Conservation (phyloP, 2,888 invertebrate species). For the Taenaris catops region DNA sequence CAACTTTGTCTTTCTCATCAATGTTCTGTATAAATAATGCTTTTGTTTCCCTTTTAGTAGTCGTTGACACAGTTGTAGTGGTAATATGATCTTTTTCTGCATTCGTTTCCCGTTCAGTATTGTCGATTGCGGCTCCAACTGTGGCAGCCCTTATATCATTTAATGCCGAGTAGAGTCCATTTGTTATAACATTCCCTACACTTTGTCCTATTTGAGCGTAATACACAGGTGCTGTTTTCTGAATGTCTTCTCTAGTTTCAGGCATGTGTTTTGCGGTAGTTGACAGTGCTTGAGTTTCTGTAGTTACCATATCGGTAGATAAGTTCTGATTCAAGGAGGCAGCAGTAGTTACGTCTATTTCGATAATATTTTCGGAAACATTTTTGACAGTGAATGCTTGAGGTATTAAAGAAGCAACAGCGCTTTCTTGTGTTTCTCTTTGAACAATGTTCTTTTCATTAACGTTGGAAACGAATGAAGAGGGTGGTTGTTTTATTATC, state of each 20-base stretch:
- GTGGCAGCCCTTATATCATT: conserved; percentile 82
- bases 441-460: conserved; percentile 52
- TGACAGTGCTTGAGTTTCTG: conserved; percentile 45
- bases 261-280: conserved; percentile 50
- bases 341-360: conserved; percentile 33
- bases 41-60: conserved; percentile 18
- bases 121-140: conserved; percentile 44
- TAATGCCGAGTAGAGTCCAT: conserved; percentile 78
- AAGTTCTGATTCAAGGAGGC: conserved; percentile 39
- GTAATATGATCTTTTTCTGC: conserved; percentile 31
- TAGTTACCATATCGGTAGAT: conserved; percentile 38
- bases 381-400: conserved; percentile 41
- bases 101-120: conserved; percentile 66
- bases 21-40: conserved; percentile 7
- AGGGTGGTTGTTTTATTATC: conserved; percentile 39
- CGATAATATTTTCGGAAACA: conserved; percentile 40
- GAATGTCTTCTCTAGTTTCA: conserved; percentile 44
- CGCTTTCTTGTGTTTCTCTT: conserved; percentile 57
- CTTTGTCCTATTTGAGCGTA: conserved; percentile 68
- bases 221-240: conserved; percentile 60
- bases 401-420: conserved; percentile 47
- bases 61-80: conserved; percentile 28
- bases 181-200: conserved; percentile 52
- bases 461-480: conserved; percentile 40
- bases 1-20: conserved; percentile 8